Base-by-base conservation (phyloP, 2,797 vertebrate species). In the Enteromius fasciolatus region DNA sequence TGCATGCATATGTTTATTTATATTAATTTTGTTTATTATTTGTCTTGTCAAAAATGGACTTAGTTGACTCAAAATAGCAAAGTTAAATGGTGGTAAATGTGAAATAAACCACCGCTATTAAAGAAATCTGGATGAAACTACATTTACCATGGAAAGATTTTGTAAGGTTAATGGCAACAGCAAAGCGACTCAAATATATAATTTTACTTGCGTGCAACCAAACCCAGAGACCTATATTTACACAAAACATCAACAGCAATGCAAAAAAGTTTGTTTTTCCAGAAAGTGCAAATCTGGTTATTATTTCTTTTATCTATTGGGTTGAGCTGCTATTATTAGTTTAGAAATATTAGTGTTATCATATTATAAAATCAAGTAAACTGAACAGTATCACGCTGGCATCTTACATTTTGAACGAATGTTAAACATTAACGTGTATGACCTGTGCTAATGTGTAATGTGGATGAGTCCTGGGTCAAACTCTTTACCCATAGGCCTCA, bases 401-500 rank as follows among this genome's bases (percentile, higher is more conserved):
- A 17, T 46, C 15, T 44, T 69, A 59, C 5, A 70, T 70, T 44
- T 59, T 46, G 18, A 70, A 31, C 67, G 36, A 69, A 23, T 48
- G 20, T 14, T 70, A 70, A 70, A 66, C 39, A 69, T 81, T 81
- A 84, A 66, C 86, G 57, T 23, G 41, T 67, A 78, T 41, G 72
- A 78, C 52, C 73, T 66, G 48, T 72, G 69, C 57, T 80, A 85
- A 85, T 68, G 70, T 81, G 61, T 83, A 84, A 84, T 44, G 67
- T 66, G 23, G 70, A 84, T 75, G 74, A 64, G 31, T 79, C 59
- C 50, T 10, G 70, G 85, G 82, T 88, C 84, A 83, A 87, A 86
- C 82, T 84, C 70, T 73, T 89, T 83, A 82, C 80, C 76, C 74
- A 80, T 57, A 81, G 81, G 84, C 84, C 59, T 87, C 78, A 87